Evolutionary conservation across 2,888 invertebrate species (phyloP), one percentile per base, ranked within the genome.

Genomic region (Pseudolycoriella hygida): DNA sequence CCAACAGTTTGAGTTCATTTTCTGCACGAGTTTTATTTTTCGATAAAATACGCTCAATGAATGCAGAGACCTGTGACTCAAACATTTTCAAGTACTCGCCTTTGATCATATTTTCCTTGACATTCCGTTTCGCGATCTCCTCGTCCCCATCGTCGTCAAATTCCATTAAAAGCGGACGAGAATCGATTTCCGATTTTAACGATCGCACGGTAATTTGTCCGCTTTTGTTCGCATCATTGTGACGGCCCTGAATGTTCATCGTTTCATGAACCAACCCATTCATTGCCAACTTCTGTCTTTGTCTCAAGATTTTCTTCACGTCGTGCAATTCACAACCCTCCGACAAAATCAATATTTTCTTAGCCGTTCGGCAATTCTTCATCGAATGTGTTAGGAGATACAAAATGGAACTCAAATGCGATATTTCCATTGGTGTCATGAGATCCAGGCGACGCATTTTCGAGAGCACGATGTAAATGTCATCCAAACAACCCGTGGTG

Each of bases 201-300:
- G 43, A 43, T 14, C 43, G 43, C 8, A 43, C 20, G 14, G 37
- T 20, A 15, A 43, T 37, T 43, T 43, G 43, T 3, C 43, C 43
- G 12, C 17, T 20, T 12, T 34, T 17, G 2, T n/a, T 25, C 25
- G 25, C 8, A 6, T 25, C 25, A 25, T 6, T 8, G 5, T 25
- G 17, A 8, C 19, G 10, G 14, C 43, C 20, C 14, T 32, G 43
- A 20, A 43, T 43, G 6, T 17, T 5, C 15, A 15, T n/a, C 5
- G 43, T 43, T 43, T 43, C 43, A 15, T 43, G 34, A 1, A 43
- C 43, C 20, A 43, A 20, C 17, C 15, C 19, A 1, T 37, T 14
- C 11, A 43, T 20, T 14, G 43, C 4, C 14, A 2, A 3, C 12
- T 43, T 43, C 34, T 43, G 43, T 2, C 37, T 19, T 15, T 37